Evolutionary conservation across 2,888 invertebrate species (phyloP), one percentile per base, ranked within the genome.

Genomic region (Agonopterix heracliana): DNA sequence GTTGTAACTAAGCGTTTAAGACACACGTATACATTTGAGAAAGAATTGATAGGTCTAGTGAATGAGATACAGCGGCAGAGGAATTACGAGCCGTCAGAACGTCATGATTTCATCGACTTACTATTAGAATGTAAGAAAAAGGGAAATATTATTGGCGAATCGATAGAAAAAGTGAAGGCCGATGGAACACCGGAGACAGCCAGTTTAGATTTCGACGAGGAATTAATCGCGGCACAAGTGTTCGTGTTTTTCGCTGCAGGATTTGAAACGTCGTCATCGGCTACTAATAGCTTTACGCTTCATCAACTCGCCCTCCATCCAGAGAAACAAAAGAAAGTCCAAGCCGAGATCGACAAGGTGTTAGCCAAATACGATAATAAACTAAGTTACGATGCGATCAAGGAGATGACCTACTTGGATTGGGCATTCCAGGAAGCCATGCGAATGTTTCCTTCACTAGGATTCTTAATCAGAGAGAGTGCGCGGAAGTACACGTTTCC

Each of bases 41-140:
- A 47, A 7, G 46, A 45, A 8, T 38, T 49, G n/a, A 41, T 43
- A 1, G 48, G 34, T 9, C 43, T 54, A 1, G 50, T 54, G 11
- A 49, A 48, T 12, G 41, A 47, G 8, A 59, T 59, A n/a, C 41
- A 48, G 34, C 36, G 45, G 10, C 50, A 52, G 45, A 55, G 63
- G 34, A 55, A 63, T 43, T 56, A 60, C 43, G 45, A 59, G 44
- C 60, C 59, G 2, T 59, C 59, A 0, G 54, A 53, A 1, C 52
- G 63, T 41, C 59, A 64, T 35, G 64, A 66, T 43, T 64, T 64
- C 43, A 59, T 64, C n/a, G 64, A 64, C 42, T 42, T 64, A 26
- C 50, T 66, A 41, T 41, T 65, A 7, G 64, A 65, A 44, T 54
- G 54, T 11, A 57, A 49, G 41, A 49, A 50, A 9, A 60, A 57